Percentiles rank a stretch among this genome's conserved stretches.
Conservation (phyloP, 2,888 invertebrate genomes). For the Schizotus pectinicornis region DNA sequence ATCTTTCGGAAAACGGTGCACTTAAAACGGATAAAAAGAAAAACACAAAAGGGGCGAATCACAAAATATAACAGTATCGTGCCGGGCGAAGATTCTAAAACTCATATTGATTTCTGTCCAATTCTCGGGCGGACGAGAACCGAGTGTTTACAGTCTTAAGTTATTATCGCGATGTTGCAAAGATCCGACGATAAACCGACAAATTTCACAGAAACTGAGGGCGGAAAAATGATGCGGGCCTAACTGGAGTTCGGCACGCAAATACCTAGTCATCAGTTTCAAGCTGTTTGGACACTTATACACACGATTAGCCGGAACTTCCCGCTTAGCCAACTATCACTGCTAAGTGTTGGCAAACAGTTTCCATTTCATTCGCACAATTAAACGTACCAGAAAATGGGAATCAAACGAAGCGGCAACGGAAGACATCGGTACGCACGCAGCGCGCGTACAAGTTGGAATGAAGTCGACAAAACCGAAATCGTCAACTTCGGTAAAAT, state of each 20-base stretch:
- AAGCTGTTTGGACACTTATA: conserved; percentile 4
- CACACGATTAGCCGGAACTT: too few relatives aligned
- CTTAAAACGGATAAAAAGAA: background rate
- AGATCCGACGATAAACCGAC: conserved; percentile 25
- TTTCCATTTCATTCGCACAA: too few relatives aligned
- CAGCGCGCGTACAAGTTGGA: too few relatives aligned
- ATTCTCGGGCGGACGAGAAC: conserved; percentile 5
- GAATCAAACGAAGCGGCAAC: too few relatives aligned
- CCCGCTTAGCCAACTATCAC: too few relatives aligned
- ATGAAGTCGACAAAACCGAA: too few relatives aligned
- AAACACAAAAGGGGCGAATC: conserved; percentile 1
- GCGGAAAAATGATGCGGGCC: conserved; percentile 15
- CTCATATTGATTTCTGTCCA: conserved; percentile 13
- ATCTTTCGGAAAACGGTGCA: too few relatives aligned
- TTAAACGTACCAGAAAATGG: too few relatives aligned
- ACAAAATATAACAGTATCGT: background rate
- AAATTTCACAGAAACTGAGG: conserved; percentile 21
- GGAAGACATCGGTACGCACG: too few relatives aligned
- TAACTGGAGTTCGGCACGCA: conserved; percentile 18
- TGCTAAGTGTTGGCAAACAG: too few relatives aligned
- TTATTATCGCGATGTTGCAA: conserved; percentile 23
- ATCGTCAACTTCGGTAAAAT: too few relatives aligned
- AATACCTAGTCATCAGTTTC: conserved; percentile 19
- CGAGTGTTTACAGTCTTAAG: conserved; percentile 22
- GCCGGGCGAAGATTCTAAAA: background rate